Percentiles rank a stretch among this genome's conserved stretches.
Evolutionary conservation across 2,888 invertebrate genomes (phyloP).

Genomic region (Zootermopsis nevadensis): DNA sequence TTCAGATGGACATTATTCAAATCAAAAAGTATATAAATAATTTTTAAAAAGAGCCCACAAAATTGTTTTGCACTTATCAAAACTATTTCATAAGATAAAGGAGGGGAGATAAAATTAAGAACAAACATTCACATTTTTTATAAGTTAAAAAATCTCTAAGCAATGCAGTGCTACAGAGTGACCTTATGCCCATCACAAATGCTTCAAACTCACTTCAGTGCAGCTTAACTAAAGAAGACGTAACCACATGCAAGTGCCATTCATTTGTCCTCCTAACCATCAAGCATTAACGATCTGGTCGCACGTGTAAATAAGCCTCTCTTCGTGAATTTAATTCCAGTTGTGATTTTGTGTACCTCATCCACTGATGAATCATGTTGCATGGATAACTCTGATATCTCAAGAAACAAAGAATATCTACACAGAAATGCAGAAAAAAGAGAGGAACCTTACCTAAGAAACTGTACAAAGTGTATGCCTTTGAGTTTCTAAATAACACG

Average conservation of each 20-base stretch:
- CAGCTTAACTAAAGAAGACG: neutral
- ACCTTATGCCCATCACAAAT: conserved; percentile 2
- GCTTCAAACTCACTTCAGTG: conserved; percentile 1
- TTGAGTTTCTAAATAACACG: no score
- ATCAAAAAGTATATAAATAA: no score
- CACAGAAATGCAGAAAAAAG: neutral
- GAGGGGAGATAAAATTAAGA: neutral
- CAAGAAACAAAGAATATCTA: neutral
- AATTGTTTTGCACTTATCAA: no score
- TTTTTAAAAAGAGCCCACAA: no score
- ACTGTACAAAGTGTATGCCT: no score
- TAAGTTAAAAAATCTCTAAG: neutral
- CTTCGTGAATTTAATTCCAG: neutral
- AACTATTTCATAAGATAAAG: neutral
- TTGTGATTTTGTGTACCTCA: neutral
- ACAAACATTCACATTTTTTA: neutral
- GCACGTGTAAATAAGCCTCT: neutral
- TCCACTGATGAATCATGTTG: conserved; percentile 28
- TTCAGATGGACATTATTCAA: no score
- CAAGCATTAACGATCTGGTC: neutral
- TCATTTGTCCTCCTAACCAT: neutral
- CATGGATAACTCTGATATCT: neutral
- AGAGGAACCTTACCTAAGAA: neutral
- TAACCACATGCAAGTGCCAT: conserved; percentile 19
- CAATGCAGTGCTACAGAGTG: conserved; percentile 11